Conservation (phyloP, 2,888 invertebrate species). For the Aphodius sticticus region DNA sequence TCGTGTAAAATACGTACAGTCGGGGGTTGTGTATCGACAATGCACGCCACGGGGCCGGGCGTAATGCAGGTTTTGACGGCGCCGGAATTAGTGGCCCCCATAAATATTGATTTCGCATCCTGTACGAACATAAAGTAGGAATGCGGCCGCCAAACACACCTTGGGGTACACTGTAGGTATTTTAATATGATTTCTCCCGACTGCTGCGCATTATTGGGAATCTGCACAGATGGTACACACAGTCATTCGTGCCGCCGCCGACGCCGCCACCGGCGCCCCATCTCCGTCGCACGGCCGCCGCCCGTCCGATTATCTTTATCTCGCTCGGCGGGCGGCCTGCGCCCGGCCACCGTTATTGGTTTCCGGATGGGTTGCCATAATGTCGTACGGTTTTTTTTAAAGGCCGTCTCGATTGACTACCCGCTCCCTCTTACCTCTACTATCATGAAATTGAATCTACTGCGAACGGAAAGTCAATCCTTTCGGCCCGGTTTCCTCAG, state of each 20-base stretch:
- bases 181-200: constrained; percentile 59
- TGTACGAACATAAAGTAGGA: constrained; percentile 54
- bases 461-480: constrained; percentile 35
- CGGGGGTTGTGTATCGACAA: not conserved
- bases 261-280: constrained; percentile 41
- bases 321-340: constrained; percentile 32
- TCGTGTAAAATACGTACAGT: not conserved
- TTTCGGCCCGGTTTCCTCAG: constrained; percentile 19
- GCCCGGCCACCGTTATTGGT: constrained; percentile 52
- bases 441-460: constrained; percentile 42
- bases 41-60: not conserved
- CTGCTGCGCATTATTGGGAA: constrained; percentile 60
- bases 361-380: constrained; percentile 53
- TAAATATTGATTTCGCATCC: constrained; percentile 50
- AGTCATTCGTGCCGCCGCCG: constrained; percentile 51
- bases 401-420: constrained; percentile 48
- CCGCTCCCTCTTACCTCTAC: constrained; percentile 35
- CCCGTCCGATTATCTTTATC: constrained; percentile 34
- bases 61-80: constrained; percentile 4
- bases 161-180: constrained; percentile 57
- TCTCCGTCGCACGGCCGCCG: constrained; percentile 33
- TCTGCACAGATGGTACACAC: constrained; percentile 59
- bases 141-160: constrained; percentile 58
- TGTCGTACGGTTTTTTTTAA: constrained; percentile 48
- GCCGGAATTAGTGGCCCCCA: constrained; percentile 40